A percentile compares a stretch with the other conserved stretches of the same genome.
phyloP scores from a whole-genome alignment of 2,888 invertebrate genomes.

The Empis livida region DNA sequence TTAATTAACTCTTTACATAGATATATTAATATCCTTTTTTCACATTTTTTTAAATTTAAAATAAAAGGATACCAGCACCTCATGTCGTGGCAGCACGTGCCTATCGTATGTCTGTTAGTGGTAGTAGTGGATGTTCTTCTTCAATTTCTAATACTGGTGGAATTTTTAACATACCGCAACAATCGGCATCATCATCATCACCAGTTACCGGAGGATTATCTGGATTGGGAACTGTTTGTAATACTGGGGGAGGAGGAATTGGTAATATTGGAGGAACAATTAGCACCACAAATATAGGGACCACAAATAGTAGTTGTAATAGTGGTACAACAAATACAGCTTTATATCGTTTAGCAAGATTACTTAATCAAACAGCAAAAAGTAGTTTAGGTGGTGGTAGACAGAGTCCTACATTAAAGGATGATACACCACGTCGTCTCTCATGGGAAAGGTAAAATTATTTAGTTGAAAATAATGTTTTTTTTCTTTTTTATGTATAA shows the following conservation, averaged over 20 bases:
- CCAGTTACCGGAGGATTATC: constrained; percentile 11
- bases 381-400: constrained; percentile 15
- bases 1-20: too few relatives aligned
- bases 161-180: constrained; percentile 15
- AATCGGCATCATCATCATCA: constrained; percentile 10
- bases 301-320: constrained; percentile 5
- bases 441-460: constrained; percentile 42
- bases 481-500: background rate
- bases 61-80: constrained; percentile 41
- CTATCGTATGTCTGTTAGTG: constrained; percentile 37
- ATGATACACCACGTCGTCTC: constrained; percentile 40
- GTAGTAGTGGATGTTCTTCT: constrained; percentile 6
- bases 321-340: constrained; percentile 26
- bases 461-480: background rate
- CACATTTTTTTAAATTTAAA: too few relatives aligned
- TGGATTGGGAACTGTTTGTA: background rate
- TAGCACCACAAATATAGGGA: constrained; percentile 15
- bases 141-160: background rate
- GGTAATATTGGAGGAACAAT: constrained; percentile 14
- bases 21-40: too few relatives aligned
- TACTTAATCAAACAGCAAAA: constrained; percentile 40
- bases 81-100: constrained; percentile 44
- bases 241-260: constrained; percentile 18
- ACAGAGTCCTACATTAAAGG: constrained; percentile 31
- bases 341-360: constrained; percentile 41